Base-by-base conservation (phyloP, 1,140 invertebrate species). In the Cheumatopsyche charites region DNA sequence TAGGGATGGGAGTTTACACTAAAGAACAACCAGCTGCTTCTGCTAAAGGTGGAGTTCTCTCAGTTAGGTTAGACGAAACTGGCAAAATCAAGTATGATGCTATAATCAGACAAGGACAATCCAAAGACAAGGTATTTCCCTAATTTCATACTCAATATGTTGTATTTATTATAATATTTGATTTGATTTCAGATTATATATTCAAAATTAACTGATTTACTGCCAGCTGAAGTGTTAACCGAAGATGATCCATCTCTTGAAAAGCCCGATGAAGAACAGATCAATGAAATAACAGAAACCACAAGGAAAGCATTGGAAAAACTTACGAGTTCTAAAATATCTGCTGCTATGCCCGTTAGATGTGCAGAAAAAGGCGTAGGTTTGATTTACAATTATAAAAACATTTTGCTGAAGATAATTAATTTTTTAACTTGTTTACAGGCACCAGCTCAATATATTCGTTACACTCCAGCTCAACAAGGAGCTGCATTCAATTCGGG, bases 21-120 rank as follows among this genome's bases (percentile, higher is more conserved):
- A 90, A 90, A 76, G 90, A 91, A 78, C 88, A 88, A 77, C 90
- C 88, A 7, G 93, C 93, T 12, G 98, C 98, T 86, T 89, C 88
- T 77, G 90, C 88, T 7, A 79, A 79, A 17, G 94, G 93, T 12
- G 98, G 98, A 86, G 94, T 97, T 0, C 79, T 99, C 7, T 95
- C 97, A 6, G 90, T 99, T 1, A 94, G 98, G 79, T 82, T 98
- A 15, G 97, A 99, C 86, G 90, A 94, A 19, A 88, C 94, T 70
- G 94, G 95, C 7, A 97, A 97, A 86, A 91, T 99, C 0, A 99
- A 99, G 83, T 99, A 98, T 82, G 98, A 99, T 82, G 89, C 94
- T 2, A 91, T 99, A 61, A 96, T 96, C 1, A 87, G 94, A 61
- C 95, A 99, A 81, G 97, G 97, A 0, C 96, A 98, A 83, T 87